Base-by-base conservation (phyloP, 2,113 vertebrate species). In the Leucopsar rothschildi region DNA sequence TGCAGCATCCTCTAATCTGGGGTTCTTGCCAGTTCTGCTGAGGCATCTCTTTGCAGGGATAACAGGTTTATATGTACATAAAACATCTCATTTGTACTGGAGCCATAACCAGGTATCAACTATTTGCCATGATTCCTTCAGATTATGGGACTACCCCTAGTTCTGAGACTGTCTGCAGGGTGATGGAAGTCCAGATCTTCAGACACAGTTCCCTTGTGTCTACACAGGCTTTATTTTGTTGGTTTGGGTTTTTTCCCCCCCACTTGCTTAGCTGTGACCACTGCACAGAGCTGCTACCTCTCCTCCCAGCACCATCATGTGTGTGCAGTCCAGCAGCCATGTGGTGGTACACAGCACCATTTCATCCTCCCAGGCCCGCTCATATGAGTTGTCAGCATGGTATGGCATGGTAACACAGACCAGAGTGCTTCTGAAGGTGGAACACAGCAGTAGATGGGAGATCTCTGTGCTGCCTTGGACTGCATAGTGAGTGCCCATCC, bases 31-130 rank as follows among this genome's bases (percentile, higher is more conserved):
- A 31, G 11, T 47, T 88, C 64, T 92, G 27, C 47, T 82, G 73
- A 75, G 39, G 12, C n/a, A n/a, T 52, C 49, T 86, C 44, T 15
- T 88, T 93, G 39, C 20, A 75, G 53, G 19, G 10, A 35, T 44
- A 63, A 11, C 45, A 44, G 9, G 49, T 55, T 49, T 39, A 3
- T 24, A 6, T 63, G 11, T 42, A 33, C 0, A 0, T 37, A 47
- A 44, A 92, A 16, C n/a, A 45, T 22, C 29, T 5, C 1, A 0
- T 85, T 66, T 70, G 56, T 88, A 28, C 47, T 39, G 0, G 3
- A 77, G 42, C 56, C 47, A 15, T 73, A 44, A 40, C 39, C 22
- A 60, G n/a, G 49, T 82, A 45, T 37, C 25, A 57, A 4, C 25
- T 35, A 16, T 44, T 44, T 86, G 25, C 44, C 0, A 0, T 49